These are phyloP conservation scores for Drosophila birchii DNA, from an alignment of 2,888 invertebrate species.

Conservation along the genomic window DNA sequence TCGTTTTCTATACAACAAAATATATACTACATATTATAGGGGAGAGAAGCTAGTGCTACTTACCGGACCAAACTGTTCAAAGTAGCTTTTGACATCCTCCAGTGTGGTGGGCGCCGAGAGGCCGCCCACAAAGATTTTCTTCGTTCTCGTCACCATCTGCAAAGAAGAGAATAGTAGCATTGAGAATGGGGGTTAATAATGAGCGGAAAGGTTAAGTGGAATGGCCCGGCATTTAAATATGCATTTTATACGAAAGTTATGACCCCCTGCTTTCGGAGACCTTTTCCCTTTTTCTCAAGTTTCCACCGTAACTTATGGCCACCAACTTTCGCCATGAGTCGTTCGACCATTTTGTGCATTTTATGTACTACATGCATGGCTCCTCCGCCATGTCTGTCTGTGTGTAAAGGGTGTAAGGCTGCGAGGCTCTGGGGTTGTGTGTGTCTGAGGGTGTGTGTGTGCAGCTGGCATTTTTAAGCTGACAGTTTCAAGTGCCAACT, in stretches of 20 bases:
- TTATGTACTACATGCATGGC: slow-evolving; percentile 65
- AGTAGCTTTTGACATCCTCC: slow-evolving; percentile 99
- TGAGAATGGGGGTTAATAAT: slow-evolving; percentile 24
- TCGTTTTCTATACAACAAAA: background rate
- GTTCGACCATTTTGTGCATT: slow-evolving; percentile 70
- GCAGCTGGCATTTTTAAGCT: slow-evolving; percentile 78
- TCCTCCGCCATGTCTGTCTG: slow-evolving; percentile 14
- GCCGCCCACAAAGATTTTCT: slow-evolving; percentile 99
- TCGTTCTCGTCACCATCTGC: slow-evolving; percentile 99
- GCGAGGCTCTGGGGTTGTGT: slow-evolving; percentile 10
- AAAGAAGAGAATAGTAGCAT: slow-evolving; percentile 83
- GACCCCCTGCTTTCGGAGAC: slow-evolving; percentile 44
- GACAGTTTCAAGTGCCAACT: slow-evolving; percentile 80
- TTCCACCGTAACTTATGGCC: slow-evolving; percentile 66
- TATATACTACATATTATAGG: background rate
- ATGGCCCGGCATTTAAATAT: slow-evolving; percentile 69
- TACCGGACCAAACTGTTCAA: slow-evolving; percentile 99
- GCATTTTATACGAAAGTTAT: slow-evolving; percentile 68
- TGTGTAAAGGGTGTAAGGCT: slow-evolving; percentile 8
- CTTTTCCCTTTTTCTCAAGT: slow-evolving; percentile 6
- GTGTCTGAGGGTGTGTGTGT: slow-evolving; percentile 61
- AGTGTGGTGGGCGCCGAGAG: slow-evolving; percentile 99
- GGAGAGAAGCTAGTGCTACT: slow-evolving; percentile 85
- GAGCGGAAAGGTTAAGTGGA: slow-evolving; percentile 49
- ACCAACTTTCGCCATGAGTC: slow-evolving; percentile 74